These are phyloP conservation scores for Pitta sordida DNA, from an alignment of 2,113 vertebrate genomes.

Conservation along the genomic window DNA sequence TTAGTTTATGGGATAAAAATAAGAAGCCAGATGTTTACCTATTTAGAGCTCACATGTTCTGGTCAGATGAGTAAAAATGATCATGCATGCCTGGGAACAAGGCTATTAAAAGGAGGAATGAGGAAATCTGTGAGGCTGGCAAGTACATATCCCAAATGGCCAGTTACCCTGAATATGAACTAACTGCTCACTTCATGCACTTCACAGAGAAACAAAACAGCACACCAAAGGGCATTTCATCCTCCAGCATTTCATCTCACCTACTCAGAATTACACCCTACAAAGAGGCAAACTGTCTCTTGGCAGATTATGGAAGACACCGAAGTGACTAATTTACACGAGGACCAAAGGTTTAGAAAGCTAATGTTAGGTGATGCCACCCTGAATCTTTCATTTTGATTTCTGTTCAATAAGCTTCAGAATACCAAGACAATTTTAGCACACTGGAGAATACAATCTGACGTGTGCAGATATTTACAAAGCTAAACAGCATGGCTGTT, in stretches of 20 bases:
- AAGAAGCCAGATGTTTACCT: neutral
- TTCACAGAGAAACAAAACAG: neutral
- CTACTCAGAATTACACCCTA: neutral
- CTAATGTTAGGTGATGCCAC: neutral
- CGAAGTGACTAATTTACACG: neutral
- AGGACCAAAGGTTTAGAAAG: neutral
- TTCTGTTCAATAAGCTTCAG: neutral
- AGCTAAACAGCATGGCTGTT: neutral
- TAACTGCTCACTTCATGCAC: neutral
- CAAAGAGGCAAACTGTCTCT: neutral
- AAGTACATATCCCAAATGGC: neutral
- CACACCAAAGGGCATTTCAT: neutral
- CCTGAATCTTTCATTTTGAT: neutral
- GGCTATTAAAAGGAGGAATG: neutral
- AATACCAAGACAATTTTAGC: neutral
- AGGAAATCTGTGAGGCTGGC: neutral
- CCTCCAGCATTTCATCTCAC: neutral
- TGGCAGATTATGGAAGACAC: neutral
- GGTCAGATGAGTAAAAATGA: neutral
- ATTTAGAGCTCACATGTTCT: neutral
- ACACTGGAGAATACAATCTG: neutral
- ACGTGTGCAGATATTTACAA: neutral
- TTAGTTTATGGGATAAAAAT: neutral
- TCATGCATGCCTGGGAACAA: neutral
- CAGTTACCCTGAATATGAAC: neutral